Evolutionary conservation across 2,888 invertebrate genomes (phyloP).

Genomic region (Lycia hirtaria): DNA sequence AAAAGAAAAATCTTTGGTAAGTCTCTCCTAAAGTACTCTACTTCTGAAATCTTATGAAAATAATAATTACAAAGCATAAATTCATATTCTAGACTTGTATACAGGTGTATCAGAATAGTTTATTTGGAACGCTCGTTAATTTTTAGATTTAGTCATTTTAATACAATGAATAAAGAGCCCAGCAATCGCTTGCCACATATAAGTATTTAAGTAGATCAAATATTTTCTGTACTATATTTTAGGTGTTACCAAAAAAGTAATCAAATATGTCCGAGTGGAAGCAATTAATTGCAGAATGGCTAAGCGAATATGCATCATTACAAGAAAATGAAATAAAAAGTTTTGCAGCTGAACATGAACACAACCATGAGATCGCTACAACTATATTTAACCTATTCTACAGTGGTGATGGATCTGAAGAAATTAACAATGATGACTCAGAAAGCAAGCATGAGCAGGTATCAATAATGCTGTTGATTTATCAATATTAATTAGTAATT

Average conservation of each 20-base stretch:
- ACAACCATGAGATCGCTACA: slow-evolving; percentile 93
- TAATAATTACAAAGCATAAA: too few relatives aligned
- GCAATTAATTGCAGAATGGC: slow-evolving; percentile 91
- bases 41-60: not conserved
- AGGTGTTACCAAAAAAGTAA: not conserved
- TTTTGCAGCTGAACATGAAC: slow-evolving; percentile 91
- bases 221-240: not conserved
- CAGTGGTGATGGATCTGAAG: slow-evolving; percentile 87
- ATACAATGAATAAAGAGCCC: too few relatives aligned
- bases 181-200: too few relatives aligned
- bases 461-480: too few relatives aligned
- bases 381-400: slow-evolving; percentile 92
- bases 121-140: too few relatives aligned
- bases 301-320: slow-evolving; percentile 90
- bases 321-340: slow-evolving; percentile 91
- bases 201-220: not conserved
- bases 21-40: not conserved
- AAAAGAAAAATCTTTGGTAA: not conserved
- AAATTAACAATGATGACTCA: slow-evolving; percentile 48
- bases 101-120: not conserved
- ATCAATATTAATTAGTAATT: too few relatives aligned
- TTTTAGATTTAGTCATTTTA: too few relatives aligned
- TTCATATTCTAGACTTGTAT: not conserved
- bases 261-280: slow-evolving; percentile 74
- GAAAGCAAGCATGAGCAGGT: slow-evolving; percentile 66